Base-by-base conservation (phyloP, 1,140 invertebrate genomes). In the Musca vetustissima region DNA sequence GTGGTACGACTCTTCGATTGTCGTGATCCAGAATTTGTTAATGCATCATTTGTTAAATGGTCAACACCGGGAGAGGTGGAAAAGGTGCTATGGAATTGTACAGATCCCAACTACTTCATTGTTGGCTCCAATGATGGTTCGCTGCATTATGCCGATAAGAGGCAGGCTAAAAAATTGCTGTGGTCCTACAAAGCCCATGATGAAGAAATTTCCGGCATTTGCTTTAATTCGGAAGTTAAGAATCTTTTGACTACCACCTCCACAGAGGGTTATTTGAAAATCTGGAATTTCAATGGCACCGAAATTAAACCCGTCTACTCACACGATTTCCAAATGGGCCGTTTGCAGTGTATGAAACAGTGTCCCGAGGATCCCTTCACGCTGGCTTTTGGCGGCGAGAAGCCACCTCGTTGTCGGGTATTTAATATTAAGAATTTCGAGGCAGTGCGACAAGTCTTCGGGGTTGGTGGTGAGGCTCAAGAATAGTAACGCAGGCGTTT, bases 281-380 rank as follows among this genome's bases (percentile, higher is more conserved):
- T 83, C 1, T 83, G 81, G 81, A 81, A 82, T 57, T 83, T 80
- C 50, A 73, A 69, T 36, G 59, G 52, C 11, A 73, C 74, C 17
- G 73, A 76, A 47, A 83, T 84, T 11, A 72, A 80, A 15, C 73
- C 86, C 55, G 84, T 90, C 68, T 85, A 83, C 74, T 86, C 89
- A 75, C 88, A 89, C 67, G 80, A 86, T 69, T 84, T 87, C 71
- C 88, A 88, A 71, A 86, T 93, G 80, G 93, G 92, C 2, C 84
- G 86, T 4, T 83, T 94, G 32, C 89, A 92, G 74, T 93, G 92
- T 81, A 83, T 93, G 25, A 86, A 87, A 14, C 80, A 87, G 36
- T 93, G 89, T 82, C 93, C 93, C 6, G 92, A 97, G 76, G 89
- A 88, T 77, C 91, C 93, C 11, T 91, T 92, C 80, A 85, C 91